These are phyloP conservation scores for Astur gentilis DNA, from an alignment of 2,113 vertebrate genomes.

Conservation along the genomic window DNA sequence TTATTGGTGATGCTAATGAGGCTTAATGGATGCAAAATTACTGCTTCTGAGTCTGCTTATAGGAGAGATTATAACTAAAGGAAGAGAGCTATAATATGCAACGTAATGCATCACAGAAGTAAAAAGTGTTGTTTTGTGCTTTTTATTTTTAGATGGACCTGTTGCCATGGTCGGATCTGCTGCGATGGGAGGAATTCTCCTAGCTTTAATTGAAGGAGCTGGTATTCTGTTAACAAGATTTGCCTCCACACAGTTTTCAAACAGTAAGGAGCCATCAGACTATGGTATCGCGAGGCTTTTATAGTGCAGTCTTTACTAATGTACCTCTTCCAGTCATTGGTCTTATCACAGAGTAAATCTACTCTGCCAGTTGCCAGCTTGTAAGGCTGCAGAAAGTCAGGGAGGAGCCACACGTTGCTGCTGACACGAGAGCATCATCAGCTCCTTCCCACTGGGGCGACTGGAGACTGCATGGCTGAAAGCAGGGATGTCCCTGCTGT, in stretches of 20 bases:
- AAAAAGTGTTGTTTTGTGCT: neutral
- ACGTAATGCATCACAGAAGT: no score
- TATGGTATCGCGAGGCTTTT: no score
- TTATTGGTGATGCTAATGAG: neutral
- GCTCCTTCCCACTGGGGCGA: neutral
- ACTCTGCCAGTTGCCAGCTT: neutral
- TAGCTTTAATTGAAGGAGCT: constrained; percentile 94
- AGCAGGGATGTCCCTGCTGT: neutral
- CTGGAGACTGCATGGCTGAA: neutral
- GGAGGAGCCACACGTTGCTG: neutral
- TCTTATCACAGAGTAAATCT: neutral
- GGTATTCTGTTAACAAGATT: constrained; percentile 93
- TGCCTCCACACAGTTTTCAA: constrained; percentile 90
- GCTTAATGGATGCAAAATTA: neutral
- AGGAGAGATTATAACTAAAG: neutral
- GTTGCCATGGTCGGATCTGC: constrained; percentile 95
- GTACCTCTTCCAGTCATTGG: neutral
- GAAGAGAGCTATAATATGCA: neutral
- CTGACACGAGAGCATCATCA: neutral
- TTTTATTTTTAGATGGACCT: constrained; percentile 79
- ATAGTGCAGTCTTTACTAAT: accelerated
- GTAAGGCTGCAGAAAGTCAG: neutral
- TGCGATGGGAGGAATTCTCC: constrained; percentile 91
- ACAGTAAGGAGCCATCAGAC: constrained; percentile 75
- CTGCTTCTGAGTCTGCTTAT: neutral